Conservation (phyloP, 2,888 invertebrate genomes). For the Pristionchus entomophagus region DNA sequence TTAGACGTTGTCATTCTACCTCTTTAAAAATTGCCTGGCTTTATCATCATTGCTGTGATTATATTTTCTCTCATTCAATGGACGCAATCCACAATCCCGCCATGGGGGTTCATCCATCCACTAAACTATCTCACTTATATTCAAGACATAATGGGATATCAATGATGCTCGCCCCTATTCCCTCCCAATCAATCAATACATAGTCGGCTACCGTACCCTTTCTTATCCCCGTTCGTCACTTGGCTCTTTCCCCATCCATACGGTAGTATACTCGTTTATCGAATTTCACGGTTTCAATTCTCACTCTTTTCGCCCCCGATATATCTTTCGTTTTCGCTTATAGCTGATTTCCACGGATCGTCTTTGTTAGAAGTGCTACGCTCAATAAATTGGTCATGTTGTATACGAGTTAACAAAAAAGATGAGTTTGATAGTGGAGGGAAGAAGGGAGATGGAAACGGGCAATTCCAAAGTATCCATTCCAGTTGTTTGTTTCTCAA, state of each 20-base stretch:
- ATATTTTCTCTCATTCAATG: background rate
- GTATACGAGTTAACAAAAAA: background rate
- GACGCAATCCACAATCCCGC: background rate
- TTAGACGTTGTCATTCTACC: background rate
- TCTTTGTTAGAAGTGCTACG: background rate
- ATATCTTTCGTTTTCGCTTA: constrained; percentile 17
- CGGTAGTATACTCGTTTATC: constrained; percentile 31
- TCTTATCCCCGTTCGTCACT: constrained; percentile 11
- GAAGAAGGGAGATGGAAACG: background rate
- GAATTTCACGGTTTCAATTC: background rate
- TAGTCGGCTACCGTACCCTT: background rate
- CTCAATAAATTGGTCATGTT: background rate
- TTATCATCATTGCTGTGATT: background rate
- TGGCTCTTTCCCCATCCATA: constrained; percentile 17
- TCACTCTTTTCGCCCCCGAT: background rate
- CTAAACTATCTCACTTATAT: background rate
- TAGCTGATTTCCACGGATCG: background rate
- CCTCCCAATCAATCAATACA: background rate
- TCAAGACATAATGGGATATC: background rate
- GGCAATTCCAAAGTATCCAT: no score
- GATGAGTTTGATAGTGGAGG: background rate
- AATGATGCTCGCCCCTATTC: background rate
- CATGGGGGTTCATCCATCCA: background rate
- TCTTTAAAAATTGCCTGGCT: background rate
- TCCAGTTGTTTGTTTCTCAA: no score